These are phyloP conservation scores for Galeopterus variegatus DNA, from an alignment of 2,113 vertebrate genomes.

Conservation along the genomic window DNA sequence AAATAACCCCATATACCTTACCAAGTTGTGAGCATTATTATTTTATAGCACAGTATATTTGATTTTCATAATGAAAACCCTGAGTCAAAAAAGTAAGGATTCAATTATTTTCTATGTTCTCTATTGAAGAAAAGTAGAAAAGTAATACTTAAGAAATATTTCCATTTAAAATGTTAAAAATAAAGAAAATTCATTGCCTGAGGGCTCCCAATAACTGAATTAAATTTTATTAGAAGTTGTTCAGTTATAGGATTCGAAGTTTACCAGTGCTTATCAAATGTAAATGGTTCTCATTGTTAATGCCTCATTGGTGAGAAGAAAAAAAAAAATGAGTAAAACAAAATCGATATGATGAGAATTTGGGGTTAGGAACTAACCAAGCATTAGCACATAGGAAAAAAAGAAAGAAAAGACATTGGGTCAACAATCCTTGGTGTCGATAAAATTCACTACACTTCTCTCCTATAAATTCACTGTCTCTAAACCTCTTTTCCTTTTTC, in stretches of 20 bases:
- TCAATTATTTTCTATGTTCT: slow-evolving; percentile 47
- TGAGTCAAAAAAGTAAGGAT: slow-evolving; percentile 36
- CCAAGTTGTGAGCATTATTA: neutral
- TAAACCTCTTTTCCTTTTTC: neutral
- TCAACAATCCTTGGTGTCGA: neutral
- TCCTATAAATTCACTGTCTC: slow-evolving; percentile 45
- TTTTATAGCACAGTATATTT: slow-evolving; percentile 2
- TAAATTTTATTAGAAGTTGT: slow-evolving; percentile 25
- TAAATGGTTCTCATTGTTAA: slow-evolving; percentile 42
- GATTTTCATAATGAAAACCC: slow-evolving; percentile 38
- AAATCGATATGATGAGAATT: slow-evolving; percentile 48
- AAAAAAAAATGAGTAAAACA: slow-evolving; percentile 10
- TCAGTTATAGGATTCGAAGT: slow-evolving; percentile 28
- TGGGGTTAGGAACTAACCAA: slow-evolving; percentile 35
- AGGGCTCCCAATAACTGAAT: neutral
- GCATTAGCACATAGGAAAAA: neutral
- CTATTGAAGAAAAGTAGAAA: slow-evolving; percentile 42
- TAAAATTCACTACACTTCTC: slow-evolving; percentile 1
- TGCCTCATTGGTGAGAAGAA: neutral
- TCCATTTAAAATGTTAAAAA: slow-evolving; percentile 27
- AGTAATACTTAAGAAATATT: slow-evolving; percentile 29
- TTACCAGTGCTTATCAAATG: neutral
- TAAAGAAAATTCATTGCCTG: slow-evolving; percentile 42
- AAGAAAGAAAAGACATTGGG: neutral
- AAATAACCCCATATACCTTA: neutral